phyloP scores from a whole-genome alignment of 2,797 vertebrate genomes.

The Poliocrania exsul region DNA sequence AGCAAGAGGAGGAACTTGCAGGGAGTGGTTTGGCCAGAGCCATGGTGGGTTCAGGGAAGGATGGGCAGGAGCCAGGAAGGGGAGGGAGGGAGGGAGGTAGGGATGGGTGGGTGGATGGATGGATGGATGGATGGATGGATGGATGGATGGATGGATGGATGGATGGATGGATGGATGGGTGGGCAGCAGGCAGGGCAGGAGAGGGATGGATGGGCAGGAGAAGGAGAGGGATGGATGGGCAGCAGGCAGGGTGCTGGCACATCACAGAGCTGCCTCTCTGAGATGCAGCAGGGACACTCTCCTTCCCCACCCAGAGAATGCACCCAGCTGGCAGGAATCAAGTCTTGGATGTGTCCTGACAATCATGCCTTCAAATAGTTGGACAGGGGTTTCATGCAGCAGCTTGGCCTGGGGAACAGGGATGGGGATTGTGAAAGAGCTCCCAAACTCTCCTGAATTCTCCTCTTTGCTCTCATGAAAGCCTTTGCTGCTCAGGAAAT shows the following conservation, averaged over 20 bases:
- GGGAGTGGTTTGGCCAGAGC: neutral
- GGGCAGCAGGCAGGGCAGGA: neutral
- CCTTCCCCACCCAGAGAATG: neutral
- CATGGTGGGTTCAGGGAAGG: fast-evolving
- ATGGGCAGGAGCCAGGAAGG: neutral
- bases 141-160: neutral
- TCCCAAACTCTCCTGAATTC: neutral
- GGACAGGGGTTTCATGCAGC: constrained; percentile 16
- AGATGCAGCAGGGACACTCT: neutral
- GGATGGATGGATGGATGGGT: too few relatives aligned
- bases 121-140: neutral
- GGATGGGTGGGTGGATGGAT: neutral
- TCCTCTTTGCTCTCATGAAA: constrained; percentile 14
- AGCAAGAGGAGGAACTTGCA: neutral
- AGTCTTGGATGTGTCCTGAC: constrained; percentile 30
- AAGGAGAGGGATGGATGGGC: neutral
- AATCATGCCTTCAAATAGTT: constrained; percentile 15
- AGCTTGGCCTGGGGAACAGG: neutral
- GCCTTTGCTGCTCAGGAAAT: constrained; percentile 1
- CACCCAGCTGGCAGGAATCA: neutral
- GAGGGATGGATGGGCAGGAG: too few relatives aligned
- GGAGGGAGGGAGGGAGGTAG: neutral
- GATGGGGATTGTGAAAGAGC: neutral
- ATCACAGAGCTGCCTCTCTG: neutral
- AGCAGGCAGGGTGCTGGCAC: neutral